Conservation (phyloP, 2,113 vertebrate genomes). For the Pardalotus punctatus region DNA sequence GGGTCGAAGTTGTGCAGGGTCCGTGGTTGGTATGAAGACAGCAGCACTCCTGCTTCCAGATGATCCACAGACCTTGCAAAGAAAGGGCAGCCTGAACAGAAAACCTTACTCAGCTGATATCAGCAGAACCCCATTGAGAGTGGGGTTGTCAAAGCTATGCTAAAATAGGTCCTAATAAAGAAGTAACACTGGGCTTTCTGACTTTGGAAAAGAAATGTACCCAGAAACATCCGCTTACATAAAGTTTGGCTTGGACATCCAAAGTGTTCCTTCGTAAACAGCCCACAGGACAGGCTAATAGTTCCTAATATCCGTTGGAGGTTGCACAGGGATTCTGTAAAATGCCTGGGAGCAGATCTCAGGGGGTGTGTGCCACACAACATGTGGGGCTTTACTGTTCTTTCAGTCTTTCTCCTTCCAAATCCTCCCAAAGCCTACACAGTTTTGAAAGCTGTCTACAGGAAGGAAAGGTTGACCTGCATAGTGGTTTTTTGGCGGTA, state of each 20-base stretch:
- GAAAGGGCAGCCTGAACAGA: not conserved
- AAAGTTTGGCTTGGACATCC: not conserved
- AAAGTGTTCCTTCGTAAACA: not conserved
- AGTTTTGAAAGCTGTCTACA: not conserved
- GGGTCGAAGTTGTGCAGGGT: fast-evolving
- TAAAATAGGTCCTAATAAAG: not conserved
- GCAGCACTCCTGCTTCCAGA: not conserved
- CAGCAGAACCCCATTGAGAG: not conserved
- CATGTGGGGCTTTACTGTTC: not conserved
- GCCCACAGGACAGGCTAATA: not conserved
- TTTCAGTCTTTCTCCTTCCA: not conserved
- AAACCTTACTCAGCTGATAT: not conserved
- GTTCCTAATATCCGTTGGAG: not conserved
- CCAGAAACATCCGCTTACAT: not conserved
- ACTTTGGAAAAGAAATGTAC: not conserved
- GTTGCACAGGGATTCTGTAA: not conserved
- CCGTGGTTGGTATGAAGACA: not conserved
- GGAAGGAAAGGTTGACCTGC: not conserved
- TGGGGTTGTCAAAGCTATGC: not conserved
- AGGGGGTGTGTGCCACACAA: not conserved
- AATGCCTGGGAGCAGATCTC: not conserved
- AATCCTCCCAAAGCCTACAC: not conserved
- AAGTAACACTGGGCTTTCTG: not conserved
- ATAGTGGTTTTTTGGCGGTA: not conserved
- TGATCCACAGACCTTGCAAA: not conserved